Evolutionary conservation across 2,113 vertebrate species (phyloP), one percentile per base, ranked within the genome.

Genomic region (Lutjanus erythropterus): DNA sequence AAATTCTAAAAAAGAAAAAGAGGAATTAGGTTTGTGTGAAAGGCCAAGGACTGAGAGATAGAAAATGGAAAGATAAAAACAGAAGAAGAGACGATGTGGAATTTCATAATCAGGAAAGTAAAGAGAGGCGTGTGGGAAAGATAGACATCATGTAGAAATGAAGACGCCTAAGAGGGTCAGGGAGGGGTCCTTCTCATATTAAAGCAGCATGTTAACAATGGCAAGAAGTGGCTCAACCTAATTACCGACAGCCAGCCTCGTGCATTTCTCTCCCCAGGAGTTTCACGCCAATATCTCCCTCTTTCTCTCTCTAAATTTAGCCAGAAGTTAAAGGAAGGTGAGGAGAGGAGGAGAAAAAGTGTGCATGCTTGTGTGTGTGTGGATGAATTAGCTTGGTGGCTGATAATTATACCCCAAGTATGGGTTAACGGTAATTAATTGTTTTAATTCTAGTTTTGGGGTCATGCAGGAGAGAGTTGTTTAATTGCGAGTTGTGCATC

Each of bases 151-250:
- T 78, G 78, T 70, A 69, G 66, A 72, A 80, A 89, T 78, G 85
- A 87, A 89, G 89, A 84, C 7, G 41, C 80, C 78, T 39, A 27
- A 58, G 68, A 85, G 89, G 93, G 92, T 94, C 93, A 92, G 37
- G 4, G 64, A 78, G 86, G 89, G 88, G 80, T 77, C 84, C 69
- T 83, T 88, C 92, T 88, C 90, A 90, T 91, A 94, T 93, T 94
- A 93, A 92, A 89, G 88, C 86, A 85, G 87, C 78, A 92, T 94
- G 94, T 93, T 94, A 94, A 95, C 94, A 94, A 89, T 91, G 82
- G 88, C 87, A 69, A 90, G 85, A 89, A 93, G 90, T 86, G 89
- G 89, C 93, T 93, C 93, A 92, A 90, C 91, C 92, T 95, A 94
- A 95, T 95, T 95, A 94, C 89, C 58, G 88, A 81, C 80, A 77